These are phyloP conservation scores for Shargacucullia verbasci DNA, from an alignment of 2,888 invertebrate species.

Conservation along the genomic window DNA sequence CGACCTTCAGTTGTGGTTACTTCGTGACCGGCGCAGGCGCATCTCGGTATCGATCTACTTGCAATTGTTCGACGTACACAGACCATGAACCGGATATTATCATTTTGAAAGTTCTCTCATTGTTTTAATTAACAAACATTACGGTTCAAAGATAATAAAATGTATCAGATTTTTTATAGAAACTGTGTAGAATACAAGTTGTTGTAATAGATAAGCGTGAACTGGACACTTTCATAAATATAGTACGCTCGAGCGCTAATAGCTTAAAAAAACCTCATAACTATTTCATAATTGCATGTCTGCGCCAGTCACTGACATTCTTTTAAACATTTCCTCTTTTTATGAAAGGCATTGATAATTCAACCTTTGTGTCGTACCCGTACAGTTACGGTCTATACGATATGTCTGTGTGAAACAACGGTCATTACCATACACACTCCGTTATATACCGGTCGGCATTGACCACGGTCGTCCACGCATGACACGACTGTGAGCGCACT, in stretches of 20 bases:
- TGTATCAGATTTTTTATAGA: slow-evolving; percentile 10
- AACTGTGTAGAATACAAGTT: slow-evolving; percentile 8
- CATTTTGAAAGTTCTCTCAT: slow-evolving; percentile 59
- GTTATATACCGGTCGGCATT: slow-evolving; percentile 74
- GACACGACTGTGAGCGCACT: slow-evolving; percentile 61
- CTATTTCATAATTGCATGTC: slow-evolving; percentile 56
- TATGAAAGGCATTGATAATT: slow-evolving; percentile 64
- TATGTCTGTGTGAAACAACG: slow-evolving; percentile 62
- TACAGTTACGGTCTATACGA: slow-evolving; percentile 63
- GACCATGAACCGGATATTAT: slow-evolving; percentile 66
- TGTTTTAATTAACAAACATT: slow-evolving; percentile 53
- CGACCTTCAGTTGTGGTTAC: slow-evolving; percentile 65
- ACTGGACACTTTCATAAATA: slow-evolving; percentile 38
- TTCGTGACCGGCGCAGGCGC: slow-evolving; percentile 59
- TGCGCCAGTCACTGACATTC: slow-evolving; percentile 47
- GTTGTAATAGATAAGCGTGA: slow-evolving; percentile 28
- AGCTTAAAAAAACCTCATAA: slow-evolving; percentile 27
- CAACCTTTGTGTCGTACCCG: slow-evolving; percentile 57
- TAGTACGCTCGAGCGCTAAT: slow-evolving; percentile 13
- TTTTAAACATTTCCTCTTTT: slow-evolving; percentile 61
- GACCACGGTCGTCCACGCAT: slow-evolving; percentile 72
- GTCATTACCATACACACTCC: slow-evolving; percentile 75
- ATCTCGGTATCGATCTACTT: slow-evolving; percentile 57
- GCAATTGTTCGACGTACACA: slow-evolving; percentile 63
- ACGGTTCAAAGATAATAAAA: slow-evolving; percentile 13